Evolutionary conservation across 2,888 invertebrate genomes (phyloP), one percentile per base, ranked within the genome.

Genomic region (Herminia tarsipennalis): DNA sequence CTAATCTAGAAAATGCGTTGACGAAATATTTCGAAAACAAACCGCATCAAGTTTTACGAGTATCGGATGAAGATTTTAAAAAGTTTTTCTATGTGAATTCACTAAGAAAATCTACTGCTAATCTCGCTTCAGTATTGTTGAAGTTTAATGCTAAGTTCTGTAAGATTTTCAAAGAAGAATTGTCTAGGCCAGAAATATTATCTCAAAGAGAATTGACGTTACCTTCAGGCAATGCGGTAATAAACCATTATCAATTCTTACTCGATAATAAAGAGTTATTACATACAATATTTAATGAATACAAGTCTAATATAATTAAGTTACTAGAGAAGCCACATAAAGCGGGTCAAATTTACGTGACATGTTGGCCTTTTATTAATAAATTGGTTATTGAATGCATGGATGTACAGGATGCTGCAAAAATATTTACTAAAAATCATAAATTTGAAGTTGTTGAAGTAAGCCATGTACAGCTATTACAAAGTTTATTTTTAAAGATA

Each of bases 261-360:
- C 70, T 81, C 61, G 79, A 92, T 0, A 81, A 88, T 22, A 80
- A 89, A 14, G 81, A 94, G 16, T 73, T 88, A 8, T 59, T 95
- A 2, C 68, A 73, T 13, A 87, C 80, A 35, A 83, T 95, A 39
- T 94, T 92, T 66, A 83, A 92, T 29, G 89, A 93, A 64, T 94
- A 94, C 56, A 93, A 94, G 76, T 81, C 90, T 0, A 93, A 94
- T 52, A 93, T 96, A 21, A 76, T 88, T 35, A 94, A 94, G 76
- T 88, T 93, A 49, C 80, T 95, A 27, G 93, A 94, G 65, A 95
- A 95, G 69, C 95, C 95, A 0, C 94, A 94, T 51, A 95, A 95
- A 82, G 93, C 93, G 2, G 94, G 94, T 0, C 93, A 93, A 57
- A 93, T 95, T 36, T 94, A 95, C 56, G 83, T 93, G 28, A 92